Evolutionary conservation across 2,113 vertebrate species (phyloP).

Genomic region (Podarcis muralis): DNA sequence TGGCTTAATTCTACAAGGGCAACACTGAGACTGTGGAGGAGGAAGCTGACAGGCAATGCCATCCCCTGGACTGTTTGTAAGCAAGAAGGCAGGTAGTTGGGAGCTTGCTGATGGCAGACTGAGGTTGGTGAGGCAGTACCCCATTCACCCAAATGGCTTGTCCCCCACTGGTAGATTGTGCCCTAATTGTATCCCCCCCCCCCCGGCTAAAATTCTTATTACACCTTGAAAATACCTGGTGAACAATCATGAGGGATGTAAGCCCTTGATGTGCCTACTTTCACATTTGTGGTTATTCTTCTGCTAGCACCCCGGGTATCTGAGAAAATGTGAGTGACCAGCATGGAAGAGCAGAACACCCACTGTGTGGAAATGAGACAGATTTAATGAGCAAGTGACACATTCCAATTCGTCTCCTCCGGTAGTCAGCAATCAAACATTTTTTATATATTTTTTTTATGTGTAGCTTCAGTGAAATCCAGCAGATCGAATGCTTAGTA

Average conservation of each 20-base stretch:
- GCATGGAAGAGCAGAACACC: not conserved
- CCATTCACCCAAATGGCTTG: no score
- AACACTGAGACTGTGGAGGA: no score
- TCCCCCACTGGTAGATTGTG: not conserved
- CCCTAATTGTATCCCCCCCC: not conserved
- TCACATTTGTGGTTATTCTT: not conserved
- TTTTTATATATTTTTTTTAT: not conserved
- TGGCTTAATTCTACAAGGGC: no score
- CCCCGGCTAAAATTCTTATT: not conserved
- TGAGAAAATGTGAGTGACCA: not conserved
- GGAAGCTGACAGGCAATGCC: no score
- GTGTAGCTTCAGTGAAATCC: constrained; percentile 9
- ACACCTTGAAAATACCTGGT: not conserved
- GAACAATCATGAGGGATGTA: not conserved
- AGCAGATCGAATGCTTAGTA: constrained; percentile 13
- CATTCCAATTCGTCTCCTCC: not conserved
- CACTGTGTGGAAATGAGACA: not conserved
- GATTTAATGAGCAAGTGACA: constrained; percentile 21
- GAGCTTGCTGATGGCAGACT: no score
- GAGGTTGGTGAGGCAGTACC: no score
- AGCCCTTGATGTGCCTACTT: not conserved
- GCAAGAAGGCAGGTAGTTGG: no score
- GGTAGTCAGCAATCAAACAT: constrained; percentile 16
- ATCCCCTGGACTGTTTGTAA: no score
- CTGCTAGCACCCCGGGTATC: not conserved